phyloP scores from a whole-genome alignment of 2,797 vertebrate genomes.

The Chromis chromis region DNA sequence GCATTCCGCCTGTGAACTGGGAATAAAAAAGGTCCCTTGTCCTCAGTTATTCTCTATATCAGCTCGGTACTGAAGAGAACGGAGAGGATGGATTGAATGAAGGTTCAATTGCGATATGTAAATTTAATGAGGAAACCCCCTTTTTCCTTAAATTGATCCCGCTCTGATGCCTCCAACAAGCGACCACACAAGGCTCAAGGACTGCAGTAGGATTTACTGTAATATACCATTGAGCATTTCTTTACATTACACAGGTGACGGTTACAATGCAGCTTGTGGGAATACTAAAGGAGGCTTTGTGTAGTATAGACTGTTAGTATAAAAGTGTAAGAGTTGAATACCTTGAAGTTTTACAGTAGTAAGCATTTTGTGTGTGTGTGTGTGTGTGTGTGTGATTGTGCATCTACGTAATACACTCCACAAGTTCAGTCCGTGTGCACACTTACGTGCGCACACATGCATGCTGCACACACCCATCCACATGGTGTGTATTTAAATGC shows the following conservation, averaged over 20 bases:
- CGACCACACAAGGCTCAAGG: conserved; percentile 48
- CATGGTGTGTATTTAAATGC: conserved; percentile 82
- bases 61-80: conserved; percentile 30
- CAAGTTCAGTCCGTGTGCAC: conserved; percentile 42
- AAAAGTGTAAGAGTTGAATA: conserved; percentile 66
- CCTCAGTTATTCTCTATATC: conserved; percentile 44
- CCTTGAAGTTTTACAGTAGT: conserved; percentile 67
- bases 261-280: conserved; percentile 62
- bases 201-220: conserved; percentile 65
- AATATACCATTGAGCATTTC: conserved; percentile 66
- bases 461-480: conserved; percentile 54
- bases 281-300: conserved; percentile 70
- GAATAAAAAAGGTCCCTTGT: conserved; percentile 66
- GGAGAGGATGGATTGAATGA: conserved; percentile 54
- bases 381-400: conserved; percentile 42
- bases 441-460: conserved; percentile 39
- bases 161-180: conserved; percentile 59
- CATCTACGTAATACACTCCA: conserved; percentile 42
- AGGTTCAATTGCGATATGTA: conserved; percentile 70
- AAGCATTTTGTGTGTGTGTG: conserved; percentile 66
- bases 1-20: conserved; percentile 64
- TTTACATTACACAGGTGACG: conserved; percentile 66
- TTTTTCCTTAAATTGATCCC: conserved; percentile 51
- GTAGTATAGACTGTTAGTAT: conserved; percentile 55
- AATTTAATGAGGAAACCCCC: conserved; percentile 66